Base-by-base conservation (phyloP, 2,888 invertebrate species). In the Xestia ashworthii region DNA sequence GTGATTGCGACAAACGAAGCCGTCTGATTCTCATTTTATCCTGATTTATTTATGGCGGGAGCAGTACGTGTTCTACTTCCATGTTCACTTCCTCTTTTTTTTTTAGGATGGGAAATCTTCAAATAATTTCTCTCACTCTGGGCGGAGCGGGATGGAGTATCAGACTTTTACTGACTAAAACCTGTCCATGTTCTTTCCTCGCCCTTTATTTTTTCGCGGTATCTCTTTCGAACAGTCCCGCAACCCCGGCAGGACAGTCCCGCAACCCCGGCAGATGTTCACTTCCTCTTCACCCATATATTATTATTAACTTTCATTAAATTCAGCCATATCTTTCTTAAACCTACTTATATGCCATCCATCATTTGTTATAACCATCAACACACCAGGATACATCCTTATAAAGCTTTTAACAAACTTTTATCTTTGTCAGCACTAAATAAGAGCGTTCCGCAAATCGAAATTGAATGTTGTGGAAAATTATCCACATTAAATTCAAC, bases 401-500 rank as follows among this genome's bases (percentile, higher is more conserved):
- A 53, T 41, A 32, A 67, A 68, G 14, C 5, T n/a, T 80, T 14
- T 32, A 19, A 66, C 71, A 71, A 74, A 77, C 46, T 41, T 22
- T 65, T 65, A 64, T 60, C 12, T 79, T 78, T 70, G 50, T 72
- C 46, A 55, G 50, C 60, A 32, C 53, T 12, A 70, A 75, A 87
- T 66, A 66, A 80, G 74, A 79, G 38, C 19, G 46, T 73, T 71
- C 44, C 8, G 46, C 44, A 65, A 78, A 76, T 71, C 48, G 44
- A 53, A 72, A 76, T 79, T 67, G 25, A 68, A 48, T 68, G 65
- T 72, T 46, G 72, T 74, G 71, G 74, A 83, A 87, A 81, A 81
- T 85, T 80, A 78, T 83, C 87, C 80, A 55, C 79, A 81, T 81
- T 87, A 72, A 83, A 85, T 81, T 85, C 32, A 69, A 71, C 84